Conservation (phyloP, 2,888 invertebrate genomes). For the Blera fallax region DNA sequence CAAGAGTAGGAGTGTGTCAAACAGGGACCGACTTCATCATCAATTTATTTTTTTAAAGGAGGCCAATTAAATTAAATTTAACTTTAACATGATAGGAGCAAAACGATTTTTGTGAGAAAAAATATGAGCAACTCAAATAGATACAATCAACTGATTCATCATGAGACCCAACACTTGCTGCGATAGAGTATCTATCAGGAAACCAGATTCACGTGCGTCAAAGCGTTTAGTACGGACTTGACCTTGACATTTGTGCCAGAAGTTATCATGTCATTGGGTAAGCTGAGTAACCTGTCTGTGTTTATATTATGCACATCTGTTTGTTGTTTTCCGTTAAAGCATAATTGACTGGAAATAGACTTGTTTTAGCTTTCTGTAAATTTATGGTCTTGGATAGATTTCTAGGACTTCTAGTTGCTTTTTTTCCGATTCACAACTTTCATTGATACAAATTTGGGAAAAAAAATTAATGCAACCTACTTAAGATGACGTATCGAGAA, state of each 20-base stretch:
- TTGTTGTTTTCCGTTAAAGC: neutral
- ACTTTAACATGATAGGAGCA: neutral
- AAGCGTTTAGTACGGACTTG: neutral
- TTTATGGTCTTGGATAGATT: neutral
- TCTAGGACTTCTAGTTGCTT: neutral
- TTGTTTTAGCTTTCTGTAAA: too few relatives aligned
- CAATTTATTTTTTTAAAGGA: neutral
- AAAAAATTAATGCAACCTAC: neutral
- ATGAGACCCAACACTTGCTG: neutral
- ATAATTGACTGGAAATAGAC: neutral
- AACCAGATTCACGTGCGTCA: neutral
- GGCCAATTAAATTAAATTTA: neutral
- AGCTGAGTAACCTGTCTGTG: neutral
- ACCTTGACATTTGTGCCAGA: constrained; percentile 11
- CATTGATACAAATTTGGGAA: neutral
- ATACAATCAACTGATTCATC: neutral
- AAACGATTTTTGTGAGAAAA: neutral
- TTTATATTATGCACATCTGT: neutral
- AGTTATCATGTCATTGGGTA: neutral
- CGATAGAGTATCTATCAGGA: neutral
- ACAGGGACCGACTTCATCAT: neutral
- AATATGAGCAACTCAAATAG: neutral
- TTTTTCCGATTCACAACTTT: neutral
- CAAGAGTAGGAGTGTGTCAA: neutral
- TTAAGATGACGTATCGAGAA: neutral